Percentiles rank a stretch among this genome's conserved stretches.
phyloP scores from a whole-genome alignment of 2,888 invertebrate genomes.

The Drosophila longiperda region DNA sequence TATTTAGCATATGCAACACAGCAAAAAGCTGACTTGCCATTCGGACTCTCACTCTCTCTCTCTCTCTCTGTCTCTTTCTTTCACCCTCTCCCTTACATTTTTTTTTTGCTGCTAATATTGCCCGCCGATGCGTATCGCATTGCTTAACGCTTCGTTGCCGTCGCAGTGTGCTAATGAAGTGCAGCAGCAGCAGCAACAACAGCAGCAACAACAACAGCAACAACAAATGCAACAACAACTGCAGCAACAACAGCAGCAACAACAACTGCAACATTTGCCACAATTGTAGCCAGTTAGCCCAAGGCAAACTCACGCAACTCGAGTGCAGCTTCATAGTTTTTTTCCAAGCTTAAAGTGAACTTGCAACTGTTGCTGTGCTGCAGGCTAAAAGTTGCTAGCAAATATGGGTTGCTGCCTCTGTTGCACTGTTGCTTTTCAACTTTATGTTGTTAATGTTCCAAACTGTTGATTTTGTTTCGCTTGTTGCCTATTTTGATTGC shows the following conservation, averaged over 20 bases:
- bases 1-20: constrained; percentile 50
- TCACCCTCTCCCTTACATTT: constrained; percentile 13
- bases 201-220: constrained; percentile 31
- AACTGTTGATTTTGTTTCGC: constrained; percentile 16
- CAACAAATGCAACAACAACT: constrained; percentile 22
- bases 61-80: neutral
- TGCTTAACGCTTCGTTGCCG: constrained; percentile 72
- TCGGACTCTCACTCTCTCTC: neutral
- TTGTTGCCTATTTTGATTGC: constrained; percentile 12
- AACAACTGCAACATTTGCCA: constrained; percentile 38
- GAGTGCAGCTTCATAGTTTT: constrained; percentile 15
- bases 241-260: constrained; percentile 36
- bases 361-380: constrained; percentile 24
- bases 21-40: constrained; percentile 28
- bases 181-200: constrained; percentile 55
- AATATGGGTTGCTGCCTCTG: constrained; percentile 9
- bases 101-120: constrained; percentile 31
- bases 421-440: neutral
- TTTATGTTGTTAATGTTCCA: constrained; percentile 1
- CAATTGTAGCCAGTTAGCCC: constrained; percentile 27
- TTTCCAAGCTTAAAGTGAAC: neutral
- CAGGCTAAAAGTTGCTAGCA: constrained; percentile 18
- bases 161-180: constrained; percentile 70
- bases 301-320: constrained; percentile 32
- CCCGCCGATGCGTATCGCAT: constrained; percentile 67